Percentiles rank a stretch among this genome's conserved stretches.
phyloP scores from a whole-genome alignment of 2,113 vertebrate genomes.

The Cacatua alba region DNA sequence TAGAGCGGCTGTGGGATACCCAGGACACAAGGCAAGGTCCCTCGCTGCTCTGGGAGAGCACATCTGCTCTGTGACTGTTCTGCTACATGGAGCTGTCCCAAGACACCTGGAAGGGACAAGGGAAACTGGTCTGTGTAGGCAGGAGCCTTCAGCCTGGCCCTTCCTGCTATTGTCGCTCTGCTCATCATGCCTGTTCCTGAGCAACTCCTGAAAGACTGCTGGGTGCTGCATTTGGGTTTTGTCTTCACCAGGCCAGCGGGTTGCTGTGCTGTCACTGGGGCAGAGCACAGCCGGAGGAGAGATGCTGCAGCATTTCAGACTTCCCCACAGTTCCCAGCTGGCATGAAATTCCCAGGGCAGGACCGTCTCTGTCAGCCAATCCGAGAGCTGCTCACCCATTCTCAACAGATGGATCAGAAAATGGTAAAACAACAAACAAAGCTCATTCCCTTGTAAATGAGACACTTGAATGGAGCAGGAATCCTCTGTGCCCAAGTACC shows the following conservation, averaged over 20 bases:
- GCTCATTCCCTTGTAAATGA: neutral
- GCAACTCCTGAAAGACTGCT: neutral
- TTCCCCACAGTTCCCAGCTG: neutral
- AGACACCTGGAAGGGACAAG: neutral
- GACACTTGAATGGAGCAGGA: neutral
- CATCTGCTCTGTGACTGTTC: neutral
- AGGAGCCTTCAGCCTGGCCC: neutral
- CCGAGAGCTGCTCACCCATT: neutral
- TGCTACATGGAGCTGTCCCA: neutral
- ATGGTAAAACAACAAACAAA: neutral
- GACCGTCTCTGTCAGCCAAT: neutral
- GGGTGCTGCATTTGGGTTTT: neutral
- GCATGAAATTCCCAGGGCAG: neutral
- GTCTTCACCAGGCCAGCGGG: neutral
- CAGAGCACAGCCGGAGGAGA: neutral
- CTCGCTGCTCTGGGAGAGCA: neutral
- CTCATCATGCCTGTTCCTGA: neutral
- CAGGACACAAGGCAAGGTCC: rapidly evolving
- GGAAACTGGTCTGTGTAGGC: neutral
- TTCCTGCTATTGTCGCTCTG: neutral
- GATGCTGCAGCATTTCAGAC: neutral
- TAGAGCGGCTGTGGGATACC: neutral
- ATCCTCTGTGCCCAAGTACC: neutral
- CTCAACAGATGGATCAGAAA: neutral
- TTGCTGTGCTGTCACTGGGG: neutral